Conservation (phyloP, 2,797 vertebrate genomes). For the Aeoliscus strigatus region DNA sequence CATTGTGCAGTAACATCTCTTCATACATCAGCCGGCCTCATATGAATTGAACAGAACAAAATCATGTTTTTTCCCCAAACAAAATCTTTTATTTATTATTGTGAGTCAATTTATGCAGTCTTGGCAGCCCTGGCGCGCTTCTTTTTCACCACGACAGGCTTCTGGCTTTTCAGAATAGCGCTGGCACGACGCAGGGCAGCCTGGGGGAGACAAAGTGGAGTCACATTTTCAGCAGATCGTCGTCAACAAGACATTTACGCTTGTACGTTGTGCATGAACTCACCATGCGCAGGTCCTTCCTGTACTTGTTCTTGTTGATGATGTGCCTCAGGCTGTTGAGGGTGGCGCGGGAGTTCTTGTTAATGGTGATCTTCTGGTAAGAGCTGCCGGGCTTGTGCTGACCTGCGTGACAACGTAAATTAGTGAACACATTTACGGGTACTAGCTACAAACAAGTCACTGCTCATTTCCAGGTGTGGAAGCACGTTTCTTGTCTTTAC, state of each 20-base stretch:
- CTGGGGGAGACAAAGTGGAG: conserved; percentile 45
- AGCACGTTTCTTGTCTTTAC: too few species aligned
- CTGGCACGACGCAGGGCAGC: conserved; percentile 87
- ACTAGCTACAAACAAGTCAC: too few species aligned
- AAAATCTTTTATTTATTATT: conserved; percentile 65
- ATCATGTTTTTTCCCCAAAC: conserved; percentile 37
- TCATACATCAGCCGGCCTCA: too few species aligned
- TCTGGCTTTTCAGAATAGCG: conserved; percentile 90
- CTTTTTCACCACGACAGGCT: conserved; percentile 90
- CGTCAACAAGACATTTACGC: too few species aligned
- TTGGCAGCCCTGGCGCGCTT: conserved; percentile 85
- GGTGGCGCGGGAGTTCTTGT: conserved; percentile 88
- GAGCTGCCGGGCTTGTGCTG: conserved; percentile 82
- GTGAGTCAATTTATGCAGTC: conserved; percentile 74
- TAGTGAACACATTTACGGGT: not conserved
- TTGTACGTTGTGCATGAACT: too few species aligned
- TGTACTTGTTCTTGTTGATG: conserved; percentile 89
- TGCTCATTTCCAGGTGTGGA: too few species aligned
- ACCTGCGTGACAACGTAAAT: conserved; percentile 57
- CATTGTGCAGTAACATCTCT: too few species aligned
- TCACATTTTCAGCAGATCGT: too few species aligned
- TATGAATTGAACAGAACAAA: conserved; percentile 28
- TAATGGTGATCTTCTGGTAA: conserved; percentile 86
- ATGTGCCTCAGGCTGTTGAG: conserved; percentile 88
- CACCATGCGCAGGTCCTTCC: conserved; percentile 88